These are phyloP conservation scores for Cheilosia pagana DNA, from an alignment of 2,888 invertebrate species.

Conservation along the genomic window DNA sequence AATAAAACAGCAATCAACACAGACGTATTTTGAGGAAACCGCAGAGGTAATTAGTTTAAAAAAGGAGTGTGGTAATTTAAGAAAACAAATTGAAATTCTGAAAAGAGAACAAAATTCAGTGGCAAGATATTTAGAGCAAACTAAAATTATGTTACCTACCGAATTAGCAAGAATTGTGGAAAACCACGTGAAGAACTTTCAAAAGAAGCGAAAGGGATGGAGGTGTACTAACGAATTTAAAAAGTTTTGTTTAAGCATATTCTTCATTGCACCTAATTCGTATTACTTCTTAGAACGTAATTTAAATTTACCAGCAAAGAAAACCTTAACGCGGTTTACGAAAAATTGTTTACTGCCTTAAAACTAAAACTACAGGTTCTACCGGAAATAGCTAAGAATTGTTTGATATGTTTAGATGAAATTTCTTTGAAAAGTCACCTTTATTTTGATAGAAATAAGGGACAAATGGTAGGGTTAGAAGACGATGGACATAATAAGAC, in stretches of 20 bases:
- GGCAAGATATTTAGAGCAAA: background rate
- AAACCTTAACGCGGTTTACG: constrained; percentile 1
- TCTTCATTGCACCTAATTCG: constrained; percentile 20
- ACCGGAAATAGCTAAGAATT: constrained; percentile 3
- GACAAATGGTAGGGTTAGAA: constrained; percentile 7
- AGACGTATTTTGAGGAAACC: background rate
- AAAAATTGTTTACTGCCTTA: constrained; percentile 14
- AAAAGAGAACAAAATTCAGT: background rate
- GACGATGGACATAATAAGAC: constrained; percentile 8
- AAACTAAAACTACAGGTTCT: constrained; percentile 7
- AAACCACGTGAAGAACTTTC: no score
- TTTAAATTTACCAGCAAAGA: constrained; percentile 25
- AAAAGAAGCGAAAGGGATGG: no score
- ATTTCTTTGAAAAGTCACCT: constrained; percentile 21
- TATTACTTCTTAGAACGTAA: constrained; percentile 26
- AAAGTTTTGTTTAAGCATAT: constrained; percentile 20
- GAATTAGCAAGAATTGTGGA: no score
- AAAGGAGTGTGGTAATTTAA: background rate
- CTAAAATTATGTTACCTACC: no score
- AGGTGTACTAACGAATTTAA: background rate
- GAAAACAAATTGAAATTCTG: background rate
- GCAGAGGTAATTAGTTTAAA: constrained; percentile 6
- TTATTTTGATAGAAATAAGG: constrained; percentile 4
- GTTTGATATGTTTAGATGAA: constrained; percentile 13
- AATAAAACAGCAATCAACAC: background rate